Percentiles rank a stretch among this genome's conserved stretches.
Evolutionary conservation across 2,113 vertebrate species (phyloP).

Genomic region (Mixornis gularis): DNA sequence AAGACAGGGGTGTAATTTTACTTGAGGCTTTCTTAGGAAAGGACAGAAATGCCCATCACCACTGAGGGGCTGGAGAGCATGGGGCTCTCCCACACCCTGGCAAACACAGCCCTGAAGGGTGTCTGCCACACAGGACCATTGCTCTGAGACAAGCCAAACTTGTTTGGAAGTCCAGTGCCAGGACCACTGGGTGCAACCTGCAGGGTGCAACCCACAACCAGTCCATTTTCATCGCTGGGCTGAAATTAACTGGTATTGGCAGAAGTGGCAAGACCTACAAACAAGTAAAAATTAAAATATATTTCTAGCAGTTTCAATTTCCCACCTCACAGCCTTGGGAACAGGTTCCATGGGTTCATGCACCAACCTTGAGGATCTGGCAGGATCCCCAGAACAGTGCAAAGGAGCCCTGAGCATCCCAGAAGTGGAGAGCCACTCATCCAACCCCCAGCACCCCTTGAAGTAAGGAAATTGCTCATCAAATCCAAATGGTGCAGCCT

Average conservation of each 20-base stretch:
- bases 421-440: accelerated
- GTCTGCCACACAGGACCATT: neutral
- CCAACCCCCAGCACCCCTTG: neutral
- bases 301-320: neutral
- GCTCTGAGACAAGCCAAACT: neutral
- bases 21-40: neutral
- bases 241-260: conserved; percentile 53
- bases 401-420: neutral
- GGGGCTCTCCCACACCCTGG: neutral
- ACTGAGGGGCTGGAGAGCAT: neutral
- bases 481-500: neutral
- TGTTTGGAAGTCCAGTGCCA: neutral
- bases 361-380: neutral
- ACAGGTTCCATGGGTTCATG: neutral
- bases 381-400: neutral
- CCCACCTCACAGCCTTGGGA: neutral
- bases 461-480: neutral
- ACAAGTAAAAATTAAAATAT: neutral
- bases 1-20: neutral
- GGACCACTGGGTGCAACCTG: neutral
- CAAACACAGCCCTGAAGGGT: neutral
- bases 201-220: neutral
- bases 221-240: conserved; percentile 36
- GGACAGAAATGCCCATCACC: neutral
- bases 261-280: conserved; percentile 25